Percentiles rank a stretch among this genome's conserved stretches.
These are phyloP conservation scores for Dolichopus griseipennis DNA, from an alignment of 2,888 invertebrate genomes.

Conservation along the genomic window DNA sequence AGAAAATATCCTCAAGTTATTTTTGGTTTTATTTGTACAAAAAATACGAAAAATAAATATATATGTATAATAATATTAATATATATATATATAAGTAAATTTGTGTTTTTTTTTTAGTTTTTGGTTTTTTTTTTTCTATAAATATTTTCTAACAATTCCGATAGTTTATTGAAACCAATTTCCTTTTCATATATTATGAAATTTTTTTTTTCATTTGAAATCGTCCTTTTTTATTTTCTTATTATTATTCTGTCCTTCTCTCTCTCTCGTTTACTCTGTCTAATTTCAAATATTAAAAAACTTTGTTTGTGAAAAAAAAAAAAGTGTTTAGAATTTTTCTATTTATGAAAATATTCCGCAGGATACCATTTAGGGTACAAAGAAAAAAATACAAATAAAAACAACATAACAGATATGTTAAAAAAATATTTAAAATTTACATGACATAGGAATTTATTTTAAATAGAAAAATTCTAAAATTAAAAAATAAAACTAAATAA, in stretches of 20 bases:
- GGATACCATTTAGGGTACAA: background rate
- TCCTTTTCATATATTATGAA: background rate
- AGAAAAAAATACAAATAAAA: too few relatives aligned
- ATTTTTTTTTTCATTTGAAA: background rate
- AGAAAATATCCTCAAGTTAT: background rate
- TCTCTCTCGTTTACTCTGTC: too few relatives aligned
- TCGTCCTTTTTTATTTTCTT: background rate
- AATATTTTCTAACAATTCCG: background rate
- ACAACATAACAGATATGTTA: too few relatives aligned
- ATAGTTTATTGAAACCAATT: background rate
- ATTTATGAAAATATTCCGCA: background rate
- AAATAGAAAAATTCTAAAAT: background rate
- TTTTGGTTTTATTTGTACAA: background rate
- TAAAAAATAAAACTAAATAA: background rate
- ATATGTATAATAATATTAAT: too few relatives aligned
- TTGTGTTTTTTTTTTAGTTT: background rate
- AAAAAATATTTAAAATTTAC: background rate
- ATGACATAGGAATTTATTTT: constrained; percentile 2
- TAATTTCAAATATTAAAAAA: too few relatives aligned
- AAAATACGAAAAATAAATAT: too few relatives aligned
- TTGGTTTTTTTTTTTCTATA: background rate
- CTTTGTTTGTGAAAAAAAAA: too few relatives aligned
- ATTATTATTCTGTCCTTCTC: too few relatives aligned
- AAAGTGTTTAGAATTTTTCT: too few relatives aligned
- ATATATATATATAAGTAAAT: too few relatives aligned